Percentiles rank a stretch among this genome's conserved stretches.
Conservation (phyloP, 1,140 invertebrate species). For the Maconellicoccus hirsutus region DNA sequence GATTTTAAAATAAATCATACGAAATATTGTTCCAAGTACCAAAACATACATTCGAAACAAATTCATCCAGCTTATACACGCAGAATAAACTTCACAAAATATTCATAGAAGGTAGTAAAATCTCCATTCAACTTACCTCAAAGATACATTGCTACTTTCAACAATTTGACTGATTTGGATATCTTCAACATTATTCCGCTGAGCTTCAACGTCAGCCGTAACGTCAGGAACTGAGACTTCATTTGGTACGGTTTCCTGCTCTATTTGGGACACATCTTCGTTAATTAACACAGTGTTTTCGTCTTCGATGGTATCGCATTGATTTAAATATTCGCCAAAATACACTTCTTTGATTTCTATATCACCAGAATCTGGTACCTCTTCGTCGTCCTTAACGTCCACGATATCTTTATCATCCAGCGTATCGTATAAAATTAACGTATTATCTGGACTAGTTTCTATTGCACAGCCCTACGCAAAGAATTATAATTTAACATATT, state of each 20-base stretch:
- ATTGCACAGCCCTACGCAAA: neutral
- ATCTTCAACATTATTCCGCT: neutral
- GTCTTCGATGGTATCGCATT: neutral
- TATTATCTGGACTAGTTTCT: neutral
- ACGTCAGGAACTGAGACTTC: neutral
- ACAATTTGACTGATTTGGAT: constrained; percentile 13
- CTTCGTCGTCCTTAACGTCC: neutral
- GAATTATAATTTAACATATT: neutral
- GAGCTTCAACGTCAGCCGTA: neutral
- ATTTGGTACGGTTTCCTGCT: neutral
- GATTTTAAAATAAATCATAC: too few relatives aligned
- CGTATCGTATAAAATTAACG: neutral
- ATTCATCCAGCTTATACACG: too few relatives aligned
- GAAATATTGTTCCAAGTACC: too few relatives aligned
- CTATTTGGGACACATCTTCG: neutral
- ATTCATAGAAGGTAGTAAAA: too few relatives aligned
- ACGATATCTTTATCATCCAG: neutral
- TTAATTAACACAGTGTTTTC: neutral
- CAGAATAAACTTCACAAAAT: too few relatives aligned
- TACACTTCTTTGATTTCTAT: constrained; percentile 14
- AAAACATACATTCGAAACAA: too few relatives aligned
- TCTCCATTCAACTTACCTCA: neutral
- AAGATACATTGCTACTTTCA: constrained; percentile 12
- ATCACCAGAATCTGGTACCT: neutral
- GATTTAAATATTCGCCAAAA: constrained; percentile 13